Base-by-base conservation (phyloP, 2,797 vertebrate genomes). In the Cercopithecus hamlyni region DNA sequence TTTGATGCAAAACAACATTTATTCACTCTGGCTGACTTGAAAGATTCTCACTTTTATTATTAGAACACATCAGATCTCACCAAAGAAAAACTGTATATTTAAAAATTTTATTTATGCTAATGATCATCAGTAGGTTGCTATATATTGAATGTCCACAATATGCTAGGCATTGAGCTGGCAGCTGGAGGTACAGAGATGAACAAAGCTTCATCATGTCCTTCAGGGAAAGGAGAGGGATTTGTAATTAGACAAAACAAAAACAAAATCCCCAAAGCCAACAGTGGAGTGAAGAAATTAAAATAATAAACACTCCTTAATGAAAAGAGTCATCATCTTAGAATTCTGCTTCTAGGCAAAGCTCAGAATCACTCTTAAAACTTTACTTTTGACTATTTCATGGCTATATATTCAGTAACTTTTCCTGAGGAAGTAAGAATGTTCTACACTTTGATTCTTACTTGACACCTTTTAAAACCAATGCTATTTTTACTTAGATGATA, bases 31-130 rank as follows among this genome's bases (percentile, higher is more conserved):
- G 61, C 91, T 92, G 39, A 64, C 76, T 87, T 90, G 27, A 79
- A 96, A 93, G 36, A 80, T 26, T 95, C 8, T 94, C 19, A 88
- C 11, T 72, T 95, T 80, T 75, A 90, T 75, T 93, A 91, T 72
- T 90, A 83, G 33, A 95, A 72, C 27, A 70, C 22, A 95, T 77
- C 50, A 92, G 72, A 95, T 12, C 67, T 84, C 12, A 84, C 73
- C 5, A 80, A 97, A 67, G 88, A 94, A 86, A 77, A 13, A 13
- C 27, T 27, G 36, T 79, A 73, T 86, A 48, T 58, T 80, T 82
- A 41, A 86, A 75, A 48, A 85, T 57, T 89, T 70, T 45, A 58
- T 79, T 83, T 75, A 89, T 67, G 64, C 27, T 61, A 87, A 50
- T 83, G 43, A 86, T 33, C 36, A 73, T 52, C 58, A 91, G 8